phyloP scores from a whole-genome alignment of 2,888 invertebrate genomes.

The Thera obeliscata region DNA sequence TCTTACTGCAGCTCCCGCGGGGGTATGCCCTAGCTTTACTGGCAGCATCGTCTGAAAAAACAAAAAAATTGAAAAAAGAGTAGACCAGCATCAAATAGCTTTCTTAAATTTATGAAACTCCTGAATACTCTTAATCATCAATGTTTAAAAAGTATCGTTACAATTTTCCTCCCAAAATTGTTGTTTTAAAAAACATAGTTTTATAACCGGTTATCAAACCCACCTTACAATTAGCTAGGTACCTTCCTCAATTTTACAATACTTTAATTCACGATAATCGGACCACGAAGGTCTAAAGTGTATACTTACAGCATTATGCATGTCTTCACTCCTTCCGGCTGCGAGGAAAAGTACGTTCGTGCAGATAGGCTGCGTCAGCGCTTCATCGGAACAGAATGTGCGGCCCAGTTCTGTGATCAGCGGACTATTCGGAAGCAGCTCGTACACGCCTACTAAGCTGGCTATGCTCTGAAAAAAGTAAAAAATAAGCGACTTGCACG shows the following conservation, averaged over 20 bases:
- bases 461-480: constrained; percentile 51
- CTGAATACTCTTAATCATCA: too few species aligned
- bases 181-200: too few species aligned
- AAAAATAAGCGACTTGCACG: not conserved
- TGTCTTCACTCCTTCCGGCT: constrained; percentile 81
- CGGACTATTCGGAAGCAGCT: constrained; percentile 84
- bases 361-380: constrained; percentile 83
- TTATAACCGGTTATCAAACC: too few species aligned
- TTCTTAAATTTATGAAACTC: too few species aligned
- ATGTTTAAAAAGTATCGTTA: too few species aligned
- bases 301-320: constrained; percentile 79
- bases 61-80: not conserved
- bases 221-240: too few species aligned
- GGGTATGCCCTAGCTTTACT: constrained; percentile 86
- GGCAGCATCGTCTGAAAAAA: constrained; percentile 85
- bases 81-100: not conserved
- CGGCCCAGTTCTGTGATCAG: constrained; percentile 73
- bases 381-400: constrained; percentile 77
- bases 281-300: not conserved
- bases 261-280: not conserved
- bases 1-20: constrained; percentile 87
- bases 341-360: constrained; percentile 85
- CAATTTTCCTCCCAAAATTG: too few species aligned
- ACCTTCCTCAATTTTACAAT: too few species aligned
- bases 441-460: constrained; percentile 76